A percentile compares a stretch with the other conserved stretches of the same genome.
These are phyloP conservation scores for Plebejus melissa DNA, from an alignment of 2,888 invertebrate species.

Conservation along the genomic window DNA sequence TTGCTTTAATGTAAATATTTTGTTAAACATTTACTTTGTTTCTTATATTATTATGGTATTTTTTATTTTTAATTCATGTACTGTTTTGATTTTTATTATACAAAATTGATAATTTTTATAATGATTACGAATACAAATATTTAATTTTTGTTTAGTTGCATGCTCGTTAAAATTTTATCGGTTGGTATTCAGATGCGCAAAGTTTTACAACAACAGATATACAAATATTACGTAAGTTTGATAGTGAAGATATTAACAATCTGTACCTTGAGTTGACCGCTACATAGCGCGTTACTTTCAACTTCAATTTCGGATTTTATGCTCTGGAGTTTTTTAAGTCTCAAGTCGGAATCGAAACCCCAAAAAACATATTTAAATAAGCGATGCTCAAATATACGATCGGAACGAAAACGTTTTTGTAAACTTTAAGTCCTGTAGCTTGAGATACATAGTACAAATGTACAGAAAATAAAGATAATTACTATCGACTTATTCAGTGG, in stretches of 20 bases:
- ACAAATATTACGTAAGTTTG: background rate
- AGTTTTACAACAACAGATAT: constrained; percentile 6
- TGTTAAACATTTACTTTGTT: constrained; percentile 67
- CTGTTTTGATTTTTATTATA: constrained; percentile 44
- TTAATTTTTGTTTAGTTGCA: constrained; percentile 27
- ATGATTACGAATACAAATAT: constrained; percentile 19
- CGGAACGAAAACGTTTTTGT: background rate
- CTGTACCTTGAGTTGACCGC: constrained; percentile 9
- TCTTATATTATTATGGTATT: constrained; percentile 53
- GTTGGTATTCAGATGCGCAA: constrained; percentile 33
- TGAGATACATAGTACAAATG: constrained; percentile 22
- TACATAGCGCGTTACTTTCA: background rate
- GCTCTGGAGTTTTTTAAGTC: constrained; percentile 14
- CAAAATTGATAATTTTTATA: constrained; percentile 15
- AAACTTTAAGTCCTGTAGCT: constrained; percentile 9
- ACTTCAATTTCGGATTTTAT: background rate
- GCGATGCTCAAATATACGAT: background rate
- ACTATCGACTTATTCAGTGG: constrained; percentile 16
- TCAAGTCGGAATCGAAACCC: background rate
- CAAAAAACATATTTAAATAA: background rate
- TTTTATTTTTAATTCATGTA: constrained; percentile 50
- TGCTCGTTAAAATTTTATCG: constrained; percentile 33
- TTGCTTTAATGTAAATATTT: constrained; percentile 77
- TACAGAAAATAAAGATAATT: constrained; percentile 17
- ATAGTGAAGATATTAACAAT: background rate